A percentile compares a stretch with the other conserved stretches of the same genome.
These are phyloP conservation scores for Drosophila acutilabella DNA, from an alignment of 2,888 invertebrate species.

Conservation along the genomic window DNA sequence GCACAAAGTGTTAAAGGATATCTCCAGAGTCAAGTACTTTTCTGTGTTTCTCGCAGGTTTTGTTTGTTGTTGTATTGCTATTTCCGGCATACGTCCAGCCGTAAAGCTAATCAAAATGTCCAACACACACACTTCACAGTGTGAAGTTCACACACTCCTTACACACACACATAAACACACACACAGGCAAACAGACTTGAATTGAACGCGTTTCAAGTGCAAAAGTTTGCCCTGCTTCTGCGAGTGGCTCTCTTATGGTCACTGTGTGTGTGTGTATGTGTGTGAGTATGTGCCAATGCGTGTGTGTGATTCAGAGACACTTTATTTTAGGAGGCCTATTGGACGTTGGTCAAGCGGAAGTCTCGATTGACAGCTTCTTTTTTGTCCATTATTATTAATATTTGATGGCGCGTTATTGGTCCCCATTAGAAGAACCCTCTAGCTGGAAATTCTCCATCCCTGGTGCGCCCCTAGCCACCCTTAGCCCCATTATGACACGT, in stretches of 20 bases:
- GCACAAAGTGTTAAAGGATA: conserved; percentile 38
- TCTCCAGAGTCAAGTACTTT: conserved; percentile 41
- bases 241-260: conserved; percentile 28
- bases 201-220: conserved; percentile 60
- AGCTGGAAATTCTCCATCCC: not conserved
- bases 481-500: conserved; percentile 61
- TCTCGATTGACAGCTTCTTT: conserved; percentile 41
- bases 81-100: conserved; percentile 68
- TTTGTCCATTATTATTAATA: conserved; percentile 66
- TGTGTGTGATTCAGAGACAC: conserved; percentile 38
- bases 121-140: conserved; percentile 56
- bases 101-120: conserved; percentile 79
- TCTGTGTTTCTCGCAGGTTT: conserved; percentile 15
- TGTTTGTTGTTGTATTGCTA: conserved; percentile 41
- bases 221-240: conserved; percentile 54
- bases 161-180: conserved; percentile 31
- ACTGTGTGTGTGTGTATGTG: not conserved
- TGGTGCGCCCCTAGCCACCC: not conserved
- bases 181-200: conserved; percentile 33
- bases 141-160: conserved; percentile 15
- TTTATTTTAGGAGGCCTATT: conserved; percentile 44
- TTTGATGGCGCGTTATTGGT: conserved; percentile 48
- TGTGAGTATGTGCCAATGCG: not conserved
- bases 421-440: conserved; percentile 57
- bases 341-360: conserved; percentile 60